A percentile compares a stretch with the other conserved stretches of the same genome.
Evolutionary conservation across 1,140 invertebrate genomes (phyloP).

Genomic region (Dinothrombium tinctorium): DNA sequence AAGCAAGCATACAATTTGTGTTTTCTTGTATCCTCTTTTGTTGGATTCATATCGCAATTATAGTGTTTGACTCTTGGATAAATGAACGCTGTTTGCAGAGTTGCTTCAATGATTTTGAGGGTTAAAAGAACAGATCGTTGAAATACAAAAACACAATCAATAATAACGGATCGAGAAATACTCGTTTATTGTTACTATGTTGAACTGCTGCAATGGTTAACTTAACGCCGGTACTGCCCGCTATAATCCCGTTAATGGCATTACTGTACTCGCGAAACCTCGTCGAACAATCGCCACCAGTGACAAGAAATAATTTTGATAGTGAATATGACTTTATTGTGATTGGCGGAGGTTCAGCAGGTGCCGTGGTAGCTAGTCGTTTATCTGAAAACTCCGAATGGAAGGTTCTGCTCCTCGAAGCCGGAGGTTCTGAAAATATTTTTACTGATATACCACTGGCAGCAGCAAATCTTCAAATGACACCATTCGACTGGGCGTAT

Average conservation of each 20-base stretch:
- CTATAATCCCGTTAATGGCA: neutral
- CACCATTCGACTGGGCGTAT: conserved; percentile 57
- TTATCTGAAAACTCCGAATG: conserved; percentile 38
- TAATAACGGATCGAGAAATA: too few relatives aligned
- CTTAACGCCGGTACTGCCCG: neutral
- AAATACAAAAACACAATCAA: too few relatives aligned
- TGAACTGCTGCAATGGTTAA: neutral
- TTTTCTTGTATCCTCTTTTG: too few relatives aligned
- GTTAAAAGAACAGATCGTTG: too few relatives aligned
- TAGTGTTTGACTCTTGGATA: too few relatives aligned
- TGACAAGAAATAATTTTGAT: neutral
- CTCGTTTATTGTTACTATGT: neutral
- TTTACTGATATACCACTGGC: conserved; percentile 65
- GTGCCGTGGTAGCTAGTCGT: conserved; percentile 70
- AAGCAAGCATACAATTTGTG: too few relatives aligned
- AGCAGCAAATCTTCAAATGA: conserved; percentile 61
- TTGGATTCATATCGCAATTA: too few relatives aligned
- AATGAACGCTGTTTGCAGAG: too few relatives aligned
- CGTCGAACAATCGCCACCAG: neutral
- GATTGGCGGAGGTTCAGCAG: conserved; percentile 47
- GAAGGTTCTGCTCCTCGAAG: conserved; percentile 53
- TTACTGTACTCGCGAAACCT: neutral
- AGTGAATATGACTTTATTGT: conserved; percentile 1
- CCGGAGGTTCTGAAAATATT: conserved; percentile 69
- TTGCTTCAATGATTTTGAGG: too few relatives aligned